Percentiles rank a stretch among this genome's conserved stretches.
These are phyloP conservation scores for Belonocnema kinseyi DNA, from an alignment of 1,140 invertebrate genomes.

Conservation along the genomic window DNA sequence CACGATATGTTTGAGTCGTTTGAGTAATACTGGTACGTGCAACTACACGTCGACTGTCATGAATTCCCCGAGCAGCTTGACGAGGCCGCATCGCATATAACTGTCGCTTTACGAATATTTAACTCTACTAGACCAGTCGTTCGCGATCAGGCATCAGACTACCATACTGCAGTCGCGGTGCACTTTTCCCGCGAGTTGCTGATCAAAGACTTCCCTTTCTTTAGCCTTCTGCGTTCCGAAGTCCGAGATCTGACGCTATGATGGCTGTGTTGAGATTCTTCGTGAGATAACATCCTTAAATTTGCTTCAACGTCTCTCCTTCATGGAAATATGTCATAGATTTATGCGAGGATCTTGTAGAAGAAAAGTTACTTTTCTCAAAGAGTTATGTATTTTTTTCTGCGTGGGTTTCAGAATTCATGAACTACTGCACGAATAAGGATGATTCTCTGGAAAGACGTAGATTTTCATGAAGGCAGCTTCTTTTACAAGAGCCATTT, in stretches of 20 bases:
- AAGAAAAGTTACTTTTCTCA: too few relatives aligned
- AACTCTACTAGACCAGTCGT: constrained; percentile 31
- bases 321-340: neutral
- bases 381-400: too few relatives aligned
- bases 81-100: constrained; percentile 27
- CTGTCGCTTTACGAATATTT: constrained; percentile 25
- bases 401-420: too few relatives aligned
- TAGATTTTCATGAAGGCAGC: too few relatives aligned
- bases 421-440: too few relatives aligned
- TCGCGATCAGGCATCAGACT: constrained; percentile 16
- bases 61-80: constrained; percentile 29
- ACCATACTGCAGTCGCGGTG: constrained; percentile 21
- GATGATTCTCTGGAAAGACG: too few relatives aligned
- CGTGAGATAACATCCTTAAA: constrained; percentile 9
- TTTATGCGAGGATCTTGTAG: too few relatives aligned
- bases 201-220: constrained; percentile 29
- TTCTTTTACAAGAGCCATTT: too few relatives aligned
- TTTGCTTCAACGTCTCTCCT: constrained; percentile 9
- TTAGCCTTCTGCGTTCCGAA: constrained; percentile 29
- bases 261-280: constrained; percentile 2
- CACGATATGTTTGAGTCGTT: constrained; percentile 2
- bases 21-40: constrained; percentile 2
- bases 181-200: constrained; percentile 27
- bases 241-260: constrained; percentile 7
- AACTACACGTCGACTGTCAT: constrained; percentile 3